Base-by-base conservation (phyloP, 2,888 invertebrate genomes). In the Melieria crassipennis region DNA sequence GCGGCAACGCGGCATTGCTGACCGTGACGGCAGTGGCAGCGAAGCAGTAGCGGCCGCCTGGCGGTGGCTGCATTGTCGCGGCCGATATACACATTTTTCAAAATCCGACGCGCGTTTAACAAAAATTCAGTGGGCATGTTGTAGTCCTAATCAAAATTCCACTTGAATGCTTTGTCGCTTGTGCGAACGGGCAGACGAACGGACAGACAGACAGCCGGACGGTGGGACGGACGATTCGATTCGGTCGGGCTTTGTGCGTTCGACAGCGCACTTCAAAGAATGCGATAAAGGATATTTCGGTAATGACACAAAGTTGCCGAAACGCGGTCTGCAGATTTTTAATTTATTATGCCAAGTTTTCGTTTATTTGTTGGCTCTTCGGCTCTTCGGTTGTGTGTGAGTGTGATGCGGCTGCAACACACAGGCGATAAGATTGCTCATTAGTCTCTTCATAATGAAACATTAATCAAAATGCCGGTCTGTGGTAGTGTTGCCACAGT, bases 91-190 rank as follows among this genome's bases (percentile, higher is more conserved):
- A 65, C 77, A 83, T 82, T 78, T 82, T 82, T 82, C 80, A 82
- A 81, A 82, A 81, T 80, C 83, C 78, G 76, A 78, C 77, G 80
- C 81, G 82, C 80, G 81, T 78, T 80, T 78, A 79, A 76, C 79
- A 76, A 71, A 79, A 69, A 80, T 79, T 75, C 76, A 69, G 50
- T 68, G 69, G 75, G 75, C 79, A 79, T 78, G 76, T 77, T 81
- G 83, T 79, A 80, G 80, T 83, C 83, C 85, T 86, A 86, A 86
- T 86, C 86, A 86, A 86, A 86, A 86, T 86, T 82, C 86, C 86
- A 76, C 79, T 77, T 46, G 71, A 58, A 71, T 73, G 50, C 63
- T 63, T 71, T 45, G 16, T 58, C 30, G 66, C 43, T 70, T 66
- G 58, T 58, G 58, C 56, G 69, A 55, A 57, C 47, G 30, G 10